These are phyloP conservation scores for Agonopterix subpropinquella DNA, from an alignment of 2,888 invertebrate species.

Conservation along the genomic window DNA sequence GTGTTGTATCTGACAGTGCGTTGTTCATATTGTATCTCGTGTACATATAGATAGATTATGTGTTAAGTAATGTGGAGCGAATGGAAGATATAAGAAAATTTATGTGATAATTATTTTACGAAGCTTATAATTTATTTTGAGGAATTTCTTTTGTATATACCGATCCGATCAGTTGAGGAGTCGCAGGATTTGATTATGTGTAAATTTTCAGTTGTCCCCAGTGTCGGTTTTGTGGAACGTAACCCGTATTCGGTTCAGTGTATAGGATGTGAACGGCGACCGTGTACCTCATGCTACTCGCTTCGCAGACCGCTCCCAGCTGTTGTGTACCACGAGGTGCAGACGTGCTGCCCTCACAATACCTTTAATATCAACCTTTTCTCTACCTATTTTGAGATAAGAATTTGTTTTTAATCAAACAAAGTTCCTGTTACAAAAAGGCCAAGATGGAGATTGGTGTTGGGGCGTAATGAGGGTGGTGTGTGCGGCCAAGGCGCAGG, in stretches of 20 bases:
- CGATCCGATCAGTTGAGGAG: conserved; percentile 37
- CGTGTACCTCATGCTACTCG: conserved; percentile 61
- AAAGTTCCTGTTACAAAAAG: not conserved
- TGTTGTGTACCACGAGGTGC: conserved; percentile 52
- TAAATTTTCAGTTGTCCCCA: conserved; percentile 42
- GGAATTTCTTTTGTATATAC: conserved; percentile 70
- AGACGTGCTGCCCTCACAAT: conserved; percentile 24
- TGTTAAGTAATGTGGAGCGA: conserved; percentile 65
- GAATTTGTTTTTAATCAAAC: not conserved
- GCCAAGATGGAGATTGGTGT: not conserved
- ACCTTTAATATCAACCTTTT: conserved; percentile 21
- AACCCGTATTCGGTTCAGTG: conserved; percentile 45
- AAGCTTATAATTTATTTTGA: conserved; percentile 73
- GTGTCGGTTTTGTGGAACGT: conserved; percentile 51
- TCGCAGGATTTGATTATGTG: conserved; percentile 33
- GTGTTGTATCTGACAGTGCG: conserved; percentile 11
- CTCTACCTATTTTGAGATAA: not conserved
- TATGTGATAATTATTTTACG: conserved; percentile 75
- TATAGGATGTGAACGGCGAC: conserved; percentile 47
- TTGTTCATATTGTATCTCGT: conserved; percentile 38
- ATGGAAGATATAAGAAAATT: conserved; percentile 64
- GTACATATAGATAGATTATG: conserved; percentile 66
- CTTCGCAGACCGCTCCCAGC: conserved; percentile 61
- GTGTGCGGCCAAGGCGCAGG: conserved; percentile 1
- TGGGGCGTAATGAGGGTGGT: conserved; percentile 3